Base-by-base conservation (phyloP, 2,113 vertebrate species). In the Rhinoderma darwinii region DNA sequence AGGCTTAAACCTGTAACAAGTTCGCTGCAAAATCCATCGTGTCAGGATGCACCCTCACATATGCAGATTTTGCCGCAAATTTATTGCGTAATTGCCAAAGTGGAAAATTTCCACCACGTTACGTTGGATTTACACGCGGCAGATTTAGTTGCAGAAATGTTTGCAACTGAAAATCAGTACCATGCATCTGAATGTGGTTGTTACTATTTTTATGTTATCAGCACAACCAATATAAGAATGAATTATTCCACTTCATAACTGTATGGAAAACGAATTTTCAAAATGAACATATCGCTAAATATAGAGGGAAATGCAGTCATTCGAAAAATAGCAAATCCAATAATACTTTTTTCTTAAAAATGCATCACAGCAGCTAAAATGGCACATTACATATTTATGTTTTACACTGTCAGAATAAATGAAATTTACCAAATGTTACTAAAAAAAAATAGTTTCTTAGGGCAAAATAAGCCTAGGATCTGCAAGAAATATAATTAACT, bases 401-500 rank as follows among this genome's bases (percentile, higher is more conserved):
- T 44, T n/a, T 66, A 59, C 37, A 77, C 37, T 76, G 50, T 18
- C 30, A 74, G 51, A 73, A 50, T 37, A 63, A 77, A 85, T 85
- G 37, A 85, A 47, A 50, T 85, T 61, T 77, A 75, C 82, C 17
- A 11, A 63, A 85, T 77, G 37, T 50, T 35, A 70, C 20, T 63
- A 44, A 68, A 82, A 77, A n/a, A 74, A 83, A 54, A 44, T 85
- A 35, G n/a, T 77, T 77, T 77, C 25, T 85, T 68, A 25, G 61
- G 81, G 81, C 81, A 83, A 70, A 83, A 83, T 70, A 72, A 83
- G 14, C 41, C 59, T 32, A 43, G 18, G 44, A 30, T 83, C 43
- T 50, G 81, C 63, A 72, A 83, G 30, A 83, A 83, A 83, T 44
- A 68, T 72, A 83, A 83, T 83, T 83, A 68, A 70, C 81, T 51